Base-by-base conservation (phyloP, 2,797 vertebrate species). In the Hippocampus kuda region DNA sequence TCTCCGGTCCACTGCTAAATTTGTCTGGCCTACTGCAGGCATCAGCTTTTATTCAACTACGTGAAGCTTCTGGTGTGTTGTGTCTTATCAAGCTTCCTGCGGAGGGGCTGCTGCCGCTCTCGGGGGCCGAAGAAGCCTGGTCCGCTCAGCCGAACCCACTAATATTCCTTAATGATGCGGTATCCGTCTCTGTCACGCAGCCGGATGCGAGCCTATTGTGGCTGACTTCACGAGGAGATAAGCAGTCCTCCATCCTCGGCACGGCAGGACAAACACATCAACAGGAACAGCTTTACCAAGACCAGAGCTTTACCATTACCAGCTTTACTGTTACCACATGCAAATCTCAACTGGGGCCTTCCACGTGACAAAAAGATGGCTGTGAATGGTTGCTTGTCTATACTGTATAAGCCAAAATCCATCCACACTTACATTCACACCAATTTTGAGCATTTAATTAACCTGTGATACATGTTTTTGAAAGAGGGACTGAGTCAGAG, bases 121-220 rank as follows among this genome's bases (percentile, higher is more conserved):
- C 88, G 60, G 75, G 72, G 84, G 85, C 84, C 78, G 11, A 67
- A 78, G 79, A 79, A 76, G 79, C 77, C 26, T 79, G 79, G 88
- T 85, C 84, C 86, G 88, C 87, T 86, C 77, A 75, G 86, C 80
- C 72, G 85, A 87, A 84, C 86, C 87, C 88, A 87, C 90, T 92
- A 90, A 92, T 92, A 92, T 91, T 91, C 88, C 89, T 86, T 91
- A 90, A 92, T 89, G 90, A 92, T 69, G 88, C 76, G 77, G 83
- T 89, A 91, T 92, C 89, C 85, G 89, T 92, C 91, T 92, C 87
- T 91, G 91, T 91, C 91, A 91, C 75, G 72, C 81, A 81, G 79
- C 84, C 85, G 81, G 85, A 82, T 77, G 57, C 27, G 61, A 18
- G 75, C 80, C 82, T 83, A 81, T 89, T 88, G 89, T 83, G 85